phyloP scores from a whole-genome alignment of 2,113 vertebrate genomes.

The Tetrao urogallus region DNA sequence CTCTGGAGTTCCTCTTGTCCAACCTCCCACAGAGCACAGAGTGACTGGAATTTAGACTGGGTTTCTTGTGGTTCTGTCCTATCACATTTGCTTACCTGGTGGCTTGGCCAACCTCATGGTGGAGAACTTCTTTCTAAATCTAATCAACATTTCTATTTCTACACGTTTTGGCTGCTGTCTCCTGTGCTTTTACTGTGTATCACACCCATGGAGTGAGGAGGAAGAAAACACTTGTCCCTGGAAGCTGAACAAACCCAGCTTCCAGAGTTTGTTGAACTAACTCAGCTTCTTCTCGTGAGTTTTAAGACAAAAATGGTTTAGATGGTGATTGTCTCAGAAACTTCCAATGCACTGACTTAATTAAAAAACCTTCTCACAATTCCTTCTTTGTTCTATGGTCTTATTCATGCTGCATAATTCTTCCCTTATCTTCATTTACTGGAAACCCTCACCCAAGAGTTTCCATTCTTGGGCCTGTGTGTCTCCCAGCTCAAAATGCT shows the following conservation, averaged over 20 bases:
- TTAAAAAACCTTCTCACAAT: neutral
- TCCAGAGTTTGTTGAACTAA: no score
- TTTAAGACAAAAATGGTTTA: neutral
- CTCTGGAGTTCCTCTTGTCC: neutral
- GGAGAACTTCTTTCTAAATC: neutral
- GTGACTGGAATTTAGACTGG: neutral
- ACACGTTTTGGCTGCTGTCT: neutral
- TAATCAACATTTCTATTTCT: neutral
- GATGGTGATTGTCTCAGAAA: neutral
- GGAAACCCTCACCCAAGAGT: neutral
- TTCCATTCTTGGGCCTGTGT: fast-evolving
- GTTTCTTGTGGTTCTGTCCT: neutral
- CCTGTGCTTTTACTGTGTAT: neutral
- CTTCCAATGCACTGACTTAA: neutral
- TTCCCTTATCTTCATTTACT: neutral
- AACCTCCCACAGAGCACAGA: neutral
- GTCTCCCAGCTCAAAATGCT: neutral
- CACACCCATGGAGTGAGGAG: neutral
- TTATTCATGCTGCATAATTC: neutral
- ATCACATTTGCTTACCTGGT: neutral
- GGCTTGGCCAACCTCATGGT: neutral
- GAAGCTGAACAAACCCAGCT: neutral
- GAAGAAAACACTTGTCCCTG: neutral
- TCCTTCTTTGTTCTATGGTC: neutral
- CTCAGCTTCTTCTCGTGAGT: neutral